Evolutionary conservation across 2,113 vertebrate genomes (phyloP).

Genomic region (Paradisaea rubra): DNA sequence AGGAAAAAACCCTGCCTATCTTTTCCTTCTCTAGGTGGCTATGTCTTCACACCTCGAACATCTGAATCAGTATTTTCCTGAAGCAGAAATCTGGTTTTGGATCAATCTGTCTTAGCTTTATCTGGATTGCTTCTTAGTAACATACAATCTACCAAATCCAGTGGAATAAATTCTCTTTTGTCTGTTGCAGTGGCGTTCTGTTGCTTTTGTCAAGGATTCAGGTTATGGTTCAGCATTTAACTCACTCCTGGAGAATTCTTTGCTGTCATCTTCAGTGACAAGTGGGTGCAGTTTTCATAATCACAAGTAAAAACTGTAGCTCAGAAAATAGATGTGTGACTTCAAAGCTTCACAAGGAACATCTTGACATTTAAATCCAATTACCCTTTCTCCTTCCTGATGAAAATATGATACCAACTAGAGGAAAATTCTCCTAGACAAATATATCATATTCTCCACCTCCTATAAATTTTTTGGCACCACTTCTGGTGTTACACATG

Average conservation of each 20-base stretch:
- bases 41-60: background rate
- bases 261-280: constrained; percentile 36
- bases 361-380: constrained; percentile 84
- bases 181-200: background rate
- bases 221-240: constrained; percentile 14
- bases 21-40: background rate
- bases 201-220: background rate
- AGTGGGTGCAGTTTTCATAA: constrained; percentile 62
- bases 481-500: background rate
- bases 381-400: constrained; percentile 74
- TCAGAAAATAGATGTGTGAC: constrained; percentile 68
- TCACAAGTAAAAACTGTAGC: constrained; percentile 46
- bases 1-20: background rate
- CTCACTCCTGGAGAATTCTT: constrained; percentile 1
- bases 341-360: constrained; percentile 61
- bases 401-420: constrained; percentile 63
- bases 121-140: background rate
- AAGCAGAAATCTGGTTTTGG: background rate
- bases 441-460: constrained; percentile 44
- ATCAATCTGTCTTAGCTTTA: background rate
- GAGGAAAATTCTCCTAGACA: constrained; percentile 55
- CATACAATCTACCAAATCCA: background rate
- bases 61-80: background rate
- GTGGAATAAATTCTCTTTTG: background rate
- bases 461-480: constrained; percentile 10